phyloP scores from a whole-genome alignment of 2,797 vertebrate genomes.

The Zenarchopterus dispar region DNA sequence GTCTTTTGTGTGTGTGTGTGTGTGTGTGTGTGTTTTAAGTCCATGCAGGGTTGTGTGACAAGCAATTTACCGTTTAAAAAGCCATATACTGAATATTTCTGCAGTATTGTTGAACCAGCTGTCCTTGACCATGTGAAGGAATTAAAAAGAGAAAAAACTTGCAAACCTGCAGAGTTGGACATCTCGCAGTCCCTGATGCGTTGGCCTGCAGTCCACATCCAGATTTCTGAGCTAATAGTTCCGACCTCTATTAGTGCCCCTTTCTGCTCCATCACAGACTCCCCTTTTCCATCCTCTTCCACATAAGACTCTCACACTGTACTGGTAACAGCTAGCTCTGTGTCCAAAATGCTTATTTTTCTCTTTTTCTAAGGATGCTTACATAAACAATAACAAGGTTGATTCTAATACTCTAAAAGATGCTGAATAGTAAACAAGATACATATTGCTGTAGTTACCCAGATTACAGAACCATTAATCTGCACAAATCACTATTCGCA shows the following conservation, averaged over 20 bases:
- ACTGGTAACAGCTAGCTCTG: not conserved
- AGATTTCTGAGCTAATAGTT: slow-evolving; percentile 74
- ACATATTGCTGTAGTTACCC: too few relatives aligned
- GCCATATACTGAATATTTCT: slow-evolving; percentile 36
- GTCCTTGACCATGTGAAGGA: slow-evolving; percentile 57
- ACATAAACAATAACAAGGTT: not conserved
- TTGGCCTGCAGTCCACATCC: slow-evolving; percentile 61
- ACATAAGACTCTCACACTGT: not conserved
- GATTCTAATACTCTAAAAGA: not conserved
- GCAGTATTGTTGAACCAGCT: slow-evolving; percentile 62
- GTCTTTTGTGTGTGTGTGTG: slow-evolving; percentile 21
- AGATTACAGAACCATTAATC: too few relatives aligned
- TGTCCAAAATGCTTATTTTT: slow-evolving; percentile 19
- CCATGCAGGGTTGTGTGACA: slow-evolving; percentile 39
- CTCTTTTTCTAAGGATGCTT: not conserved
- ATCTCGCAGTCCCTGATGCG: slow-evolving; percentile 59
- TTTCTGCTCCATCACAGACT: slow-evolving; percentile 41
- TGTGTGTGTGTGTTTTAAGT: slow-evolving; percentile 22
- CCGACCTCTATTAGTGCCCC: slow-evolving; percentile 81
- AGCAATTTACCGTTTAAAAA: slow-evolving; percentile 50
- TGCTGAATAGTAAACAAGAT: too few relatives aligned
- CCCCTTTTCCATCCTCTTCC: slow-evolving; percentile 36
- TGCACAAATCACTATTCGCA: too few relatives aligned
- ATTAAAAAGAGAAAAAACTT: not conserved
- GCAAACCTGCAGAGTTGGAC: slow-evolving; percentile 23